phyloP scores from a whole-genome alignment of 2,797 vertebrate species.

The Anableps anableps region DNA sequence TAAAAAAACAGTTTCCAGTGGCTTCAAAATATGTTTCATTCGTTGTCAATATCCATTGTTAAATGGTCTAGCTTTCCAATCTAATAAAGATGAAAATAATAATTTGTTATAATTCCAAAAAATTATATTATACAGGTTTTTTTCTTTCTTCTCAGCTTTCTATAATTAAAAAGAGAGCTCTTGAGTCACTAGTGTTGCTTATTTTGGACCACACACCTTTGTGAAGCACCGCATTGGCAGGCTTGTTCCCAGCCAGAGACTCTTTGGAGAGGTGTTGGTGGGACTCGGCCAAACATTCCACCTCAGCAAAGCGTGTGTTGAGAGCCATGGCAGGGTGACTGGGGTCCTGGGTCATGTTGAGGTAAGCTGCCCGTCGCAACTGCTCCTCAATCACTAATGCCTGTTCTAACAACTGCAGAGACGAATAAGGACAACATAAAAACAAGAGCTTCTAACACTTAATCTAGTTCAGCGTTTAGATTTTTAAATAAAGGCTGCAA shows the following conservation, averaged over 20 bases:
- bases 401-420: conserved; percentile 91
- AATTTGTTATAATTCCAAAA: background rate
- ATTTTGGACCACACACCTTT: conserved; percentile 87
- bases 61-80: background rate
- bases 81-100: background rate
- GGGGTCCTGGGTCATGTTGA: conserved; percentile 98
- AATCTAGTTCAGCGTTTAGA: conserved; percentile 21
- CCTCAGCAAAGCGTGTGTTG: conserved; percentile 94
- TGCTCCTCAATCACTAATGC: conserved; percentile 98
- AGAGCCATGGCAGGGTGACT: conserved; percentile 96
- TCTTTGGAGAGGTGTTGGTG: conserved; percentile 99
- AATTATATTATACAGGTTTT: background rate
- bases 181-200: background rate
- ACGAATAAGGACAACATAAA: too few relatives aligned
- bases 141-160: background rate
- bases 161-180: background rate
- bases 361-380: conserved; percentile 92
- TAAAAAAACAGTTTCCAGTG: background rate
- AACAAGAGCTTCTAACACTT: conserved; percentile 8
- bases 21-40: background rate
- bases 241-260: conserved; percentile 96
- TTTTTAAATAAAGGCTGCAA: conserved; percentile 25
- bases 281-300: conserved; percentile 97
- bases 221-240: conserved; percentile 95
- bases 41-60: background rate